phyloP scores from a whole-genome alignment of 2,888 invertebrate species.

The Acrobasis consociella region DNA sequence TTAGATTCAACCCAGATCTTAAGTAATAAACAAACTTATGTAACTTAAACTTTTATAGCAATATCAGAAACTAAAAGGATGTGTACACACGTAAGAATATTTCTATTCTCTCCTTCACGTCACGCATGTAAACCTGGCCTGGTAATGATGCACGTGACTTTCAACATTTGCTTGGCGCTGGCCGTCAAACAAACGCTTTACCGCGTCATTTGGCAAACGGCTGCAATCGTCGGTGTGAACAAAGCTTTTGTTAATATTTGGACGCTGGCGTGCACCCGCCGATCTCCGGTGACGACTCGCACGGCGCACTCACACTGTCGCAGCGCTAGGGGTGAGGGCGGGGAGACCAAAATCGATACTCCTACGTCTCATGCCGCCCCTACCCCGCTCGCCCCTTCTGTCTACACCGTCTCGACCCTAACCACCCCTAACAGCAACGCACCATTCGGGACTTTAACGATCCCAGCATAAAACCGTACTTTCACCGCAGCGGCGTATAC shows the following conservation, averaged over 20 bases:
- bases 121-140: too few species aligned
- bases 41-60: background rate
- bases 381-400: slow-evolving; percentile 59
- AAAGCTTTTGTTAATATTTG: slow-evolving; percentile 69
- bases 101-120: slow-evolving; percentile 7
- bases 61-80: background rate
- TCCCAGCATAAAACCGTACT: slow-evolving; percentile 65
- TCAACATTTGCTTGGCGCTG: slow-evolving; percentile 29
- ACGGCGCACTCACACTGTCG: slow-evolving; percentile 77
- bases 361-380: slow-evolving; percentile 69
- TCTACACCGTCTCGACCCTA: slow-evolving; percentile 68
- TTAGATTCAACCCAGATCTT: too few species aligned
- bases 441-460: slow-evolving; percentile 73
- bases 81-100: slow-evolving; percentile 24
- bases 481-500: slow-evolving; percentile 43
- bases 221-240: slow-evolving; percentile 50
- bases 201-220: slow-evolving; percentile 47
- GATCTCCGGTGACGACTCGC: slow-evolving; percentile 64
- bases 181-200: slow-evolving; percentile 34
- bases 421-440: slow-evolving; percentile 74
- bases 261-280: slow-evolving; percentile 53
- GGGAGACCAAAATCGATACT: slow-evolving; percentile 80
- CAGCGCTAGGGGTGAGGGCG: slow-evolving; percentile 74
- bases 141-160: slow-evolving; percentile 28
- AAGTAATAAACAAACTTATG: background rate